Base-by-base conservation (phyloP, 2,113 vertebrate species). In the Sula dactylatra region DNA sequence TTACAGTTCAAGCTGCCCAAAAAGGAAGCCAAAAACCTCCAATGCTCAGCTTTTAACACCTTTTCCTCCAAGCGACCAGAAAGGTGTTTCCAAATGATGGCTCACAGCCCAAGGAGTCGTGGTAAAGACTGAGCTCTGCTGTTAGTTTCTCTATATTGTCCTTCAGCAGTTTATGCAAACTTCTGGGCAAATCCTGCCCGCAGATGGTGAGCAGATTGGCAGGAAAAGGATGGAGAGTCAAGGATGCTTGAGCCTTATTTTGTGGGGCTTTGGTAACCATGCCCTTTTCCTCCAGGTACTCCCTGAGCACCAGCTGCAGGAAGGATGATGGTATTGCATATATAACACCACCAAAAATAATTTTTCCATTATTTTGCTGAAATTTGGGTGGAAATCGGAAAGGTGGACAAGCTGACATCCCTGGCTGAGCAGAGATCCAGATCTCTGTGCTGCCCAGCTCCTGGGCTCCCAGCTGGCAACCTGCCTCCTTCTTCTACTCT, bases 1-100 rank as follows among this genome's bases (percentile, higher is more conserved):
- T 71, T 24, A 6, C 1, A 66, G 54, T 38, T 69, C 25, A 42
- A 71, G 21, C 34, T 58, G 44, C 24, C 38, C 77, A 7, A 40
- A 58, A 59, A 64, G 18, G 27, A 42, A 90, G 2, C 65, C 32
- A 17, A 59, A 29, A 66, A 18, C 19, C 14, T 45, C 22, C 13
- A 50, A 14, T 0, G 2, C 34, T 66, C 58, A 38, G 38, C 47
- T 40, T 21, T 7, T 11, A 7, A 17, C 25, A 15, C 12, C 8
- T 71, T 52, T 27, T 18, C 34, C 59, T 52, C 55, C 61, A 25
- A 32, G 55, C 0, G 4, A 26, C 55, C 61, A 15, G 16, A 38
- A 38, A n/a, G 10, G 18, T 59, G 22, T 27, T 42, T 10, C 54
- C 82, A 71, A 14, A 15, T 1, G 56, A 3, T 18, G 26, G 45